Percentiles rank a stretch among this genome's conserved stretches.
Conservation (phyloP, 1,140 invertebrate species). For the Aphelenchoides avenae region DNA sequence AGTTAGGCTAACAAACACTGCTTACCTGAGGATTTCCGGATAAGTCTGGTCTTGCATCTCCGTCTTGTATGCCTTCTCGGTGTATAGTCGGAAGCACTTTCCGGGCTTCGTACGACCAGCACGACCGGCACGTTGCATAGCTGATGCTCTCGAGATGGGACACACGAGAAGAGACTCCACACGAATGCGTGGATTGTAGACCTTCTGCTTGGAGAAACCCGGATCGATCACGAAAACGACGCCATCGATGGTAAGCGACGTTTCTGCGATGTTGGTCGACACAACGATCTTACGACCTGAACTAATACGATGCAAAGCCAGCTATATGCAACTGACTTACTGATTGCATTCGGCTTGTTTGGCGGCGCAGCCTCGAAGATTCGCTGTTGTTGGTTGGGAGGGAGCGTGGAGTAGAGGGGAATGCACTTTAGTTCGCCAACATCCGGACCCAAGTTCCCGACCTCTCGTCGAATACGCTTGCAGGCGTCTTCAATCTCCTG, state of each 20-base stretch:
- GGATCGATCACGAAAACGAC: slow-evolving; percentile 99
- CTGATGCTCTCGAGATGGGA: slow-evolving; percentile 94
- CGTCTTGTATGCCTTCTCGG: neutral
- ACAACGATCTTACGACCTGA: slow-evolving; percentile 63
- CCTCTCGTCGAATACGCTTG: slow-evolving; percentile 70
- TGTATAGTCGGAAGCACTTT: slow-evolving; percentile 96
- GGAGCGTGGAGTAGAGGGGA: slow-evolving; percentile 79
- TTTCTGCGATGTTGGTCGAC: slow-evolving; percentile 60
- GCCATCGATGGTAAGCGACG: slow-evolving; percentile 80
- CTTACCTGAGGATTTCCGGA: slow-evolving; percentile 71
- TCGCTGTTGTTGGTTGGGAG: slow-evolving; percentile 75
- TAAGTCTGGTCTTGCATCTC: neutral
- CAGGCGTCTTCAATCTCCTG: slow-evolving; percentile 73
- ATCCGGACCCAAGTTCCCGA: neutral
- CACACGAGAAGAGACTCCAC: slow-evolving; percentile 63
- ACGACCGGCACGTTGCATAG: slow-evolving; percentile 83
- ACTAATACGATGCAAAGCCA: neutral
- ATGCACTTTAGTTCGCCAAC: slow-evolving; percentile 75
- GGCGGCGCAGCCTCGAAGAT: slow-evolving; percentile 72
- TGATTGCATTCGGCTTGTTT: neutral
- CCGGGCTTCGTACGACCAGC: slow-evolving; percentile 92
- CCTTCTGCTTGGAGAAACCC: slow-evolving; percentile 98
- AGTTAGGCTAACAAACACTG: neutral
- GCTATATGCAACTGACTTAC: no score
- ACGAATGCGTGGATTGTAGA: slow-evolving; percentile 90